phyloP scores from a whole-genome alignment of 2,113 vertebrate genomes.

The Ceuthmochares aereus region DNA sequence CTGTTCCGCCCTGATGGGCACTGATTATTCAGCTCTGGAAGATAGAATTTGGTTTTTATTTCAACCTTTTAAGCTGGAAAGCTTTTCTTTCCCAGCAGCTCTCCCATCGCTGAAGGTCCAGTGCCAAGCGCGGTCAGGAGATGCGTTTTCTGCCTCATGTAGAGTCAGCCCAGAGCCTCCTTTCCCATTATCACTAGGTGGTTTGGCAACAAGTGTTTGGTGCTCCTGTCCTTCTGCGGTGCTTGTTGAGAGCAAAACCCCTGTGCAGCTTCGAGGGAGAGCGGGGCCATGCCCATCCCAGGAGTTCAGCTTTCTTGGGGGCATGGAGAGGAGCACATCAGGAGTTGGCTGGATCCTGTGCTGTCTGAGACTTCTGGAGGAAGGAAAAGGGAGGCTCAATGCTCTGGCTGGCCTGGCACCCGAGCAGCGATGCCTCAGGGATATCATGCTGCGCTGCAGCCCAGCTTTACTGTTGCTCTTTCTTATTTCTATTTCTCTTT shows the following conservation, averaged over 20 bases:
- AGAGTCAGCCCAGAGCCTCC: neutral
- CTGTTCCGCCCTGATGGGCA: neutral
- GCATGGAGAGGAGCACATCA: too few species aligned
- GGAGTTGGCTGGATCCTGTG: too few species aligned
- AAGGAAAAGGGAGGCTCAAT: neutral
- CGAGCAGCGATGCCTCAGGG: neutral
- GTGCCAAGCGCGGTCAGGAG: too few species aligned
- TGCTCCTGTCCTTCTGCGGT: neutral
- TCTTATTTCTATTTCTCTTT: neutral
- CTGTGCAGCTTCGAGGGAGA: neutral
- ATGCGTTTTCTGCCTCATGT: neutral
- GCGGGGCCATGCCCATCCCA: neutral
- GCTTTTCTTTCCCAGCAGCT: neutral
- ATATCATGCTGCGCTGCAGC: neutral
- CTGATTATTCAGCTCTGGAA: neutral
- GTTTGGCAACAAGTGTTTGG: rapidly evolving
- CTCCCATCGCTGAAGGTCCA: neutral
- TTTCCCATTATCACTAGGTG: rapidly evolving
- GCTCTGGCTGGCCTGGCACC: neutral
- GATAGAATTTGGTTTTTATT: neutral
- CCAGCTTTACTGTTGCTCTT: neutral
- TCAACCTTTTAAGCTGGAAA: neutral
- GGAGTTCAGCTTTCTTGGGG: neutral
- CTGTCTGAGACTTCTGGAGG: neutral
- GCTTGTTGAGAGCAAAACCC: neutral